Percentiles rank a stretch among this genome's conserved stretches.
Conservation (phyloP, 1,140 invertebrate species). For the Calycopis cecrops region DNA sequence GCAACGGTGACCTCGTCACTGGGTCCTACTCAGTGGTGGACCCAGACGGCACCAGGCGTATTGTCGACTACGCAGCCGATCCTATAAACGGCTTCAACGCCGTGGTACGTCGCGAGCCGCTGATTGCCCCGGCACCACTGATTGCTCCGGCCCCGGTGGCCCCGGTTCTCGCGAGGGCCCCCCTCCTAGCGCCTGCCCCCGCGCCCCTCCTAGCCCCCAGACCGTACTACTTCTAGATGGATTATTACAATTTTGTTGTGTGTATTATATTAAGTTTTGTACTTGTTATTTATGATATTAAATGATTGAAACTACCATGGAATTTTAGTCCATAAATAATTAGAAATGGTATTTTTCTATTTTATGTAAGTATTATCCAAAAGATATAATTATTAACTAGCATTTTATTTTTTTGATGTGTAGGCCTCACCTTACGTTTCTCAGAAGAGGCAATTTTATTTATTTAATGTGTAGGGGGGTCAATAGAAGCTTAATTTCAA, state of each 20-base stretch:
- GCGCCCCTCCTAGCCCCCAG: slow-evolving; percentile 50
- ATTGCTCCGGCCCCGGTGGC: slow-evolving; percentile 46
- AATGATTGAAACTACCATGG: slow-evolving; percentile 48
- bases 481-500: no score
- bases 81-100: slow-evolving; percentile 80
- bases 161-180: slow-evolving; percentile 40
- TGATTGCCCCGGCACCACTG: slow-evolving; percentile 47
- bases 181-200: slow-evolving; percentile 37
- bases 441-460: no score
- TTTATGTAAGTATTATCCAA: no score
- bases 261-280: slow-evolving; percentile 53
- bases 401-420: slow-evolving; percentile 21
- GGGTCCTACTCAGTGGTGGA: slow-evolving; percentile 77
- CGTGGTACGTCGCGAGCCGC: slow-evolving; percentile 69
- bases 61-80: slow-evolving; percentile 77
- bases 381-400: no score
- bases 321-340: no score
- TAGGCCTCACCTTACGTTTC: background rate
- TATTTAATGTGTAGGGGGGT: no score
- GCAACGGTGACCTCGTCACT: slow-evolving; percentile 77
- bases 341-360: no score
- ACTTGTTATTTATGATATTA: slow-evolving; percentile 67
- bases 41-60: slow-evolving; percentile 76
- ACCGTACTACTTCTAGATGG: slow-evolving; percentile 62
- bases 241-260: slow-evolving; percentile 70